Evolutionary conservation across 2,888 invertebrate genomes (phyloP).

Genomic region (Diachrysia chrysitis): DNA sequence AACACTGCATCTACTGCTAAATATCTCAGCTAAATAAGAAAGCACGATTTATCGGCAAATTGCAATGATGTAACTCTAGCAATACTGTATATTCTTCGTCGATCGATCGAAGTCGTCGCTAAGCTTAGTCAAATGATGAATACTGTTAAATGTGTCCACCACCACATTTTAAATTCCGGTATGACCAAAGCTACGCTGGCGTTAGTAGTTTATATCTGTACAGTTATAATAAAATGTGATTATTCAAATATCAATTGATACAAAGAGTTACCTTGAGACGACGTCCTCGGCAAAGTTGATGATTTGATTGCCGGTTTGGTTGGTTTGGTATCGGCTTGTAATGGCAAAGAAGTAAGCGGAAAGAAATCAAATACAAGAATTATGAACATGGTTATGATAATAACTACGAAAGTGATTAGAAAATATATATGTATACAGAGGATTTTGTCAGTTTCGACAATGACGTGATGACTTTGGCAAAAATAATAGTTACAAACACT

Average conservation of each 20-base stretch:
- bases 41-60: slow-evolving; percentile 37
- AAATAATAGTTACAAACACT: slow-evolving; percentile 26
- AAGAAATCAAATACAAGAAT: slow-evolving; percentile 88
- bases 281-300: slow-evolving; percentile 97
- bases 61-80: slow-evolving; percentile 43
- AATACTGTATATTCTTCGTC: slow-evolving; percentile 25
- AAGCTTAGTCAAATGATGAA: slow-evolving; percentile 45
- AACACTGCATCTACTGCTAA: background rate
- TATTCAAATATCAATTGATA: slow-evolving; percentile 69
- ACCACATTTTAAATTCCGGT: slow-evolving; percentile 34
- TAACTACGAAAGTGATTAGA: slow-evolving; percentile 78
- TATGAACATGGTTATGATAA: slow-evolving; percentile 80
- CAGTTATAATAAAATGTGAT: slow-evolving; percentile 46
- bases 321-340: slow-evolving; percentile 97
- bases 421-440: slow-evolving; percentile 35
- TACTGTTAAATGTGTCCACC: slow-evolving; percentile 20
- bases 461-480: slow-evolving; percentile 38
- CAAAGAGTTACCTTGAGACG: slow-evolving; percentile 95
- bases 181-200: slow-evolving; percentile 56
- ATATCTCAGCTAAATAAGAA: slow-evolving; percentile 46
- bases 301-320: slow-evolving; percentile 99
- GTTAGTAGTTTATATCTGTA: slow-evolving; percentile 46
- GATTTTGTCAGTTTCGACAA: slow-evolving; percentile 49
- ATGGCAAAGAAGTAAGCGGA: slow-evolving; percentile 89
- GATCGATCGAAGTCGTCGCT: slow-evolving; percentile 44